These are phyloP conservation scores for Pomacea maculata DNA, from an alignment of 1,140 invertebrate genomes.

Conservation along the genomic window DNA sequence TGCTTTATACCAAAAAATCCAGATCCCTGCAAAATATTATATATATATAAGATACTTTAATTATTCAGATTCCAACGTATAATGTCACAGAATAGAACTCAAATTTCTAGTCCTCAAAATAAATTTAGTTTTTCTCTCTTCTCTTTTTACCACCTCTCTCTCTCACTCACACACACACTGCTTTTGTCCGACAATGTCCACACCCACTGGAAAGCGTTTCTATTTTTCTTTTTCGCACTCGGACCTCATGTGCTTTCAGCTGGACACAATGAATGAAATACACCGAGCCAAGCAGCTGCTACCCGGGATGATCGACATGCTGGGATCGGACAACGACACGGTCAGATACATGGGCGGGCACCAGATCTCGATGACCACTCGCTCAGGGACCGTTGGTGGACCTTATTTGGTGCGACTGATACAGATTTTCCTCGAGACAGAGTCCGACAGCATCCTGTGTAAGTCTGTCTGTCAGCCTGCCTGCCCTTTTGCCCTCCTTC, in stretches of 20 bases:
- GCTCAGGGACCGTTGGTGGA: neutral
- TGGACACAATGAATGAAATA: conserved; percentile 5
- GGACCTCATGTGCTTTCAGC: neutral
- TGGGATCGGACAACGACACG: neutral
- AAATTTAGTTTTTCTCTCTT: too few relatives aligned
- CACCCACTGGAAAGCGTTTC: too few relatives aligned
- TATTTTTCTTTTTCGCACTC: too few relatives aligned
- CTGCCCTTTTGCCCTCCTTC: too few relatives aligned
- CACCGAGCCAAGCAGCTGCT: neutral
- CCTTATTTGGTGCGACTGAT: conserved; percentile 24
- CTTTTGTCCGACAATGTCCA: too few relatives aligned
- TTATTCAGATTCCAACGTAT: neutral
- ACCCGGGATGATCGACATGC: neutral
- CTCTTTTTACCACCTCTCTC: too few relatives aligned
- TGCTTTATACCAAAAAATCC: too few relatives aligned
- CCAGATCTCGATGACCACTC: neutral
- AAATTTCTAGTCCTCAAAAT: too few relatives aligned
- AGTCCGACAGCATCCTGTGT: conserved; percentile 8
- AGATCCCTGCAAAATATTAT: neutral
- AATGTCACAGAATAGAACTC: neutral
- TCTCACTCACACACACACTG: too few relatives aligned
- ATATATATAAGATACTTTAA: neutral
- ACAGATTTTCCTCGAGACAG: conserved; percentile 6
- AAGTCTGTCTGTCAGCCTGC: conserved; percentile 10
- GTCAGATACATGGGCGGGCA: neutral